phyloP scores from a whole-genome alignment of 2,888 invertebrate genomes.

The Onchidella celtica region DNA sequence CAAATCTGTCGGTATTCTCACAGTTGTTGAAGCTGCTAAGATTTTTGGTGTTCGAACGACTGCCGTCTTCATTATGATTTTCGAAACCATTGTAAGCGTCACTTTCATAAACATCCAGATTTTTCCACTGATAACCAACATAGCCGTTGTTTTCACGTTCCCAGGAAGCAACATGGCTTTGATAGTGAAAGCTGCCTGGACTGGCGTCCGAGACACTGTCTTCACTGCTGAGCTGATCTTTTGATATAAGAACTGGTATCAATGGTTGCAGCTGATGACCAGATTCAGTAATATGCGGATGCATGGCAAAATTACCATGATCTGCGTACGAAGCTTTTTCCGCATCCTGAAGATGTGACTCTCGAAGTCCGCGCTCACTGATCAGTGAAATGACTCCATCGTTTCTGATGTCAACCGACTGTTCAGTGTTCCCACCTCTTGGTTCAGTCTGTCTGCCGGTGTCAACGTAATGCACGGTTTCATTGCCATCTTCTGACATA shows the following conservation, averaged over 20 bases:
- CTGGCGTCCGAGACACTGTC: neutral
- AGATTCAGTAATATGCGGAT: neutral
- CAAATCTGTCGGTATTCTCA: neutral
- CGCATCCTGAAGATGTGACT: neutral
- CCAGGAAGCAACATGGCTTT: conserved; percentile 18
- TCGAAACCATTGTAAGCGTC: neutral
- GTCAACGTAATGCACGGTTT: no score
- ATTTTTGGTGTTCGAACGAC: neutral
- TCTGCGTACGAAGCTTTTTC: neutral
- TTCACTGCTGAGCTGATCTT: neutral
- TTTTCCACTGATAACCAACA: conserved; percentile 5
- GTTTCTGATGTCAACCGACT: neutral
- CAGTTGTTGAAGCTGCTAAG: conserved; percentile 9
- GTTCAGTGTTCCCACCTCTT: neutral
- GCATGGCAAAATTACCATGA: neutral
- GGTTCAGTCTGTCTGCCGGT: no score
- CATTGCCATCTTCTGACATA: no score
- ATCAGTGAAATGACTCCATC: neutral
- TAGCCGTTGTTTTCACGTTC: conserved; percentile 46
- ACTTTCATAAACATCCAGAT: neutral
- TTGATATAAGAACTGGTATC: neutral
- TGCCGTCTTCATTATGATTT: neutral
- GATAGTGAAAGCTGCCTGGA: neutral
- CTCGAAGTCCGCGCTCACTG: neutral
- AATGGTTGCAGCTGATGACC: neutral